Evolutionary conservation across 2,797 vertebrate genomes (phyloP).

Genomic region (Phataginus tricuspis): DNA sequence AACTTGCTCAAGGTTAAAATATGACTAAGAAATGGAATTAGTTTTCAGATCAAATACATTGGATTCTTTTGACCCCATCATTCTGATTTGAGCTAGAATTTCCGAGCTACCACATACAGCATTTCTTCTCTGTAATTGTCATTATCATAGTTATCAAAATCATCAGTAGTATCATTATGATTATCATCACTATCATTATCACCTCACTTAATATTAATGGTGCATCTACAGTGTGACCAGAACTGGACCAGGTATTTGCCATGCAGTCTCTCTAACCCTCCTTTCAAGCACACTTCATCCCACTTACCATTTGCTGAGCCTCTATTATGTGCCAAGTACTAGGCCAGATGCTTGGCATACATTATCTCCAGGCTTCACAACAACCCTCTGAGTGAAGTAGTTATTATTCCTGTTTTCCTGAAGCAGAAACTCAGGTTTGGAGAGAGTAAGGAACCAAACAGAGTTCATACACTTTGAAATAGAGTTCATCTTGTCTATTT

Average conservation of each 20-base stretch:
- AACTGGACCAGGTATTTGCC: not conserved
- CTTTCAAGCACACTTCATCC: not conserved
- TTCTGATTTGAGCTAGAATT: not conserved
- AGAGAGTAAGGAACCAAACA: conserved; percentile 3
- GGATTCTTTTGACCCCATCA: not conserved
- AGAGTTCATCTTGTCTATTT: not conserved
- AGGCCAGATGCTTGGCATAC: not conserved
- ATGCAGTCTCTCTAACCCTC: not conserved
- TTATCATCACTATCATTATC: not conserved
- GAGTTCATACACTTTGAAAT: not conserved
- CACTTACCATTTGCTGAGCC: not conserved
- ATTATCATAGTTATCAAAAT: not conserved
- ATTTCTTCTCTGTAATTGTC: not conserved
- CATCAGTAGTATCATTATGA: not conserved
- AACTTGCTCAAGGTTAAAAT: not conserved
- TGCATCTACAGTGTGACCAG: not conserved
- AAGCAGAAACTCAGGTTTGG: not conserved
- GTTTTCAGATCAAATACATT: not conserved
- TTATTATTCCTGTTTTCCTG: not conserved
- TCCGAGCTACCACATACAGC: not conserved
- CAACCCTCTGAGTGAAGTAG: not conserved
- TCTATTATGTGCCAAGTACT: not conserved
- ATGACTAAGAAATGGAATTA: not conserved
- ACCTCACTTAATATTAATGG: not conserved
- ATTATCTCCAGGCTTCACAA: not conserved